phyloP scores from a whole-genome alignment of 2,797 vertebrate species.

The Monodelphis domestica region DNA sequence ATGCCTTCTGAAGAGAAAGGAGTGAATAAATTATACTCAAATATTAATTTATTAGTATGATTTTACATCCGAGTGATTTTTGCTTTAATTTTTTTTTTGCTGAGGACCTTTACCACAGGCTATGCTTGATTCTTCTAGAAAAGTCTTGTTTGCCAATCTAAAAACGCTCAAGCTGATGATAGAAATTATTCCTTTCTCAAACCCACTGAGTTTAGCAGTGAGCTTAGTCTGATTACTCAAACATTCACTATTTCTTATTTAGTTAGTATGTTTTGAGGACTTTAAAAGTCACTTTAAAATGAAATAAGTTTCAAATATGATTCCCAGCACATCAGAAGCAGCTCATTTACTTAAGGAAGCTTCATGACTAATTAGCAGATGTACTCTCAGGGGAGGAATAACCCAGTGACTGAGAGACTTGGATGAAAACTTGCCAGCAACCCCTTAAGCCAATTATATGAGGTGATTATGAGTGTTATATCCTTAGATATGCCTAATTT shows the following conservation, averaged over 20 bases:
- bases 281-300: conserved; percentile 71
- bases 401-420: conserved; percentile 62
- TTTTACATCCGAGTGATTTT: conserved; percentile 21
- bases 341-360: conserved; percentile 77
- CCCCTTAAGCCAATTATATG: conserved; percentile 80
- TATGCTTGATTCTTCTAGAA: background rate
- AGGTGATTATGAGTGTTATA: conserved; percentile 78
- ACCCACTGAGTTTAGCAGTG: conserved; percentile 31
- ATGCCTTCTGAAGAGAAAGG: conserved; percentile 27
- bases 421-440: conserved; percentile 70
- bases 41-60: conserved; percentile 10
- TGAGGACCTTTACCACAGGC: background rate
- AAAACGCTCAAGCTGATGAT: conserved; percentile 14
- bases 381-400: conserved; percentile 73
- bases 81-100: conserved; percentile 39
- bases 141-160: conserved; percentile 33
- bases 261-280: conserved; percentile 65
- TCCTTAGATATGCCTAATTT: conserved; percentile 82
- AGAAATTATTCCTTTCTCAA: conserved; percentile 64
- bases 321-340: conserved; percentile 74
- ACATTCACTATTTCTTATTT: conserved; percentile 73
- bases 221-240: conserved; percentile 37
- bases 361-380: conserved; percentile 77
- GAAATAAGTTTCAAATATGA: conserved; percentile 70
- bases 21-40: background rate